These are phyloP conservation scores for Eubucco bourcierii DNA, from an alignment of 2,113 vertebrate species.

Conservation along the genomic window DNA sequence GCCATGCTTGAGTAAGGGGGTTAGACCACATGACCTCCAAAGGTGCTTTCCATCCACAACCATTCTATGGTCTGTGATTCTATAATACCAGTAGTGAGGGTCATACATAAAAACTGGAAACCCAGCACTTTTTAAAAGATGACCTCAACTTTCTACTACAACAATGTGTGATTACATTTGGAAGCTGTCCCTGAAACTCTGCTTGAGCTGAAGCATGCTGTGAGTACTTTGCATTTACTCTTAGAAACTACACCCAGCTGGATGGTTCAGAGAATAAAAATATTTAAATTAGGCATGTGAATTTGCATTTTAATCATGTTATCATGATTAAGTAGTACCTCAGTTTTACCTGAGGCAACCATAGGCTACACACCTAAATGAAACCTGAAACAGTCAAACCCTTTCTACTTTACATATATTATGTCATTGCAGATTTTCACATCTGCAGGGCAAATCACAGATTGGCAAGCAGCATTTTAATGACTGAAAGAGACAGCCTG, in stretches of 20 bases:
- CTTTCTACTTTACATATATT: constrained; percentile 52
- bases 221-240: constrained; percentile 41
- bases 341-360: constrained; percentile 44
- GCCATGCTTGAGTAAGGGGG: neutral
- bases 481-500: constrained; percentile 26
- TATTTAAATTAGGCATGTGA: constrained; percentile 49
- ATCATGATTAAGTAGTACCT: constrained; percentile 59
- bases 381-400: constrained; percentile 47
- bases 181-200: constrained; percentile 29
- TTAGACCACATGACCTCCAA: neutral
- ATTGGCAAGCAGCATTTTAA: constrained; percentile 25
- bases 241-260: constrained; percentile 51
- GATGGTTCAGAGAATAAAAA: constrained; percentile 44
- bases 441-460: constrained; percentile 56
- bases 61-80: neutral
- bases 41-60: neutral
- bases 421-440: constrained; percentile 50
- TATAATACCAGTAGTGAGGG: neutral
- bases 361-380: constrained; percentile 41
- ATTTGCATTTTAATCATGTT: constrained; percentile 64
- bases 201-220: constrained; percentile 21
- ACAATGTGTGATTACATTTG: constrained; percentile 20
- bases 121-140: neutral
- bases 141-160: neutral
- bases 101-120: neutral